A percentile compares a stretch with the other conserved stretches of the same genome.
These are phyloP conservation scores for Alentia gelatinosa DNA, from an alignment of 2,888 invertebrate species.

Conservation along the genomic window DNA sequence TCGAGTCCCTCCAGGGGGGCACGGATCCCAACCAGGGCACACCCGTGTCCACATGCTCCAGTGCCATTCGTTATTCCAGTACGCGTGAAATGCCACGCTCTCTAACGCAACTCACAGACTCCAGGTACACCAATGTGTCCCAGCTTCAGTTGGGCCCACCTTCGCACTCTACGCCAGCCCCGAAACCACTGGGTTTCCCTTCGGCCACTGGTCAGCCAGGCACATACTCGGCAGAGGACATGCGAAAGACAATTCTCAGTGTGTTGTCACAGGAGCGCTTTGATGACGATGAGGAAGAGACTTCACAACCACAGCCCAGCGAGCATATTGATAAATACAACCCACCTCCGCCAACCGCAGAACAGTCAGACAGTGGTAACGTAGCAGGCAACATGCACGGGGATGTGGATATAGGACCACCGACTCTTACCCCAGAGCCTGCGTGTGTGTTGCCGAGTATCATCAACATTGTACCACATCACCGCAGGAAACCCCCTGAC, in stretches of 20 bases:
- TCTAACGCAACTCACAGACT: neutral
- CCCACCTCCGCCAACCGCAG: neutral
- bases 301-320: neutral
- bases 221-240: slow-evolving; percentile 56
- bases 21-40: neutral
- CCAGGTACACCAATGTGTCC: neutral
- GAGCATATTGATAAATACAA: neutral
- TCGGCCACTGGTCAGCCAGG: neutral
- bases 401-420: slow-evolving; percentile 25
- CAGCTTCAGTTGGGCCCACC: neutral
- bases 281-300: slow-evolving; percentile 56
- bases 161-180: neutral
- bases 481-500: neutral
- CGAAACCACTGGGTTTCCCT: slow-evolving; percentile 23
- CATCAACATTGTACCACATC: slow-evolving; percentile 46
- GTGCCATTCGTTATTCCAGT: neutral
- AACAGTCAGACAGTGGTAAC: neutral
- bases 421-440: slow-evolving; percentile 1
- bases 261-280: slow-evolving; percentile 60
- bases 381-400: neutral
- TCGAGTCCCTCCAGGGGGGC: slow-evolving; percentile 58
- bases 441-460: slow-evolving; percentile 47
- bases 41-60: neutral
- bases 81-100: neutral
- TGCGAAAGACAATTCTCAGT: slow-evolving; percentile 58